Evolutionary conservation across 30 jellyfish, hydroid and myxozoan genomes (phyloP).

Genomic region (Haliclystus octoradiatus): DNA sequence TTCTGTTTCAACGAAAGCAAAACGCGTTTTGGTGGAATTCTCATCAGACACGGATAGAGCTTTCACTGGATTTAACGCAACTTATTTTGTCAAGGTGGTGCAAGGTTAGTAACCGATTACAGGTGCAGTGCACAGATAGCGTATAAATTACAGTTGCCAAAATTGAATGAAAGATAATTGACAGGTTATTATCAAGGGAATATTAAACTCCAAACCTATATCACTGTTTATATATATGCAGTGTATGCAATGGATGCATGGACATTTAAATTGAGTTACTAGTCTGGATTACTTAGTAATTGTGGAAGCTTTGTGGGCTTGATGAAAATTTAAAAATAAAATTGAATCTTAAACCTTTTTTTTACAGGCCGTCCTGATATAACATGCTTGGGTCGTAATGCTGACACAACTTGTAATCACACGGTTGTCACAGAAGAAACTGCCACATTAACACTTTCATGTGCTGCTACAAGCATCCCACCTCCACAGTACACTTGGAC

Average conservation of each 20-base stretch:
- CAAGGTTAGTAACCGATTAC: slow-evolving; percentile 66
- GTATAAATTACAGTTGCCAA: too few species aligned
- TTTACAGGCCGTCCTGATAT: slow-evolving; percentile 55
- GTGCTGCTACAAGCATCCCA: slow-evolving; percentile 51
- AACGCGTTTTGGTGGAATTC: slow-evolving; percentile 50
- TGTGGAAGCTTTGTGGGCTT: too few species aligned
- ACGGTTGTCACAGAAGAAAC: slow-evolving; percentile 36
- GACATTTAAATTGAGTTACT: too few species aligned
- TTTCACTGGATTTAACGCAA: slow-evolving; percentile 78
- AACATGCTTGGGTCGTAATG: slow-evolving; percentile 52
- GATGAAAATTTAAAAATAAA: too few species aligned
- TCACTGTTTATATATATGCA: too few species aligned
- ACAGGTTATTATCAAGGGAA: too few species aligned
- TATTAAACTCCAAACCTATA: too few species aligned
- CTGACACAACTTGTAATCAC: slow-evolving; percentile 65
- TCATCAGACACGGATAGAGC: slow-evolving; percentile 42
- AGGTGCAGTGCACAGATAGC: too few species aligned
- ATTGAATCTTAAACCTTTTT: too few species aligned
- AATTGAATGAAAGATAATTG: too few species aligned
- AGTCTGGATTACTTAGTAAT: too few species aligned
- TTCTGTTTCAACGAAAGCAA: slow-evolving; percentile 38
- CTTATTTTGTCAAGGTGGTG: slow-evolving; percentile 47
- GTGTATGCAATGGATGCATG: too few species aligned
- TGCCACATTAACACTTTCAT: slow-evolving; percentile 16
- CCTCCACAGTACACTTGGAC: slow-evolving; percentile 74